These are phyloP conservation scores for Sebastes baramenuke DNA, from an alignment of 2,797 vertebrate genomes.

Conservation along the genomic window DNA sequence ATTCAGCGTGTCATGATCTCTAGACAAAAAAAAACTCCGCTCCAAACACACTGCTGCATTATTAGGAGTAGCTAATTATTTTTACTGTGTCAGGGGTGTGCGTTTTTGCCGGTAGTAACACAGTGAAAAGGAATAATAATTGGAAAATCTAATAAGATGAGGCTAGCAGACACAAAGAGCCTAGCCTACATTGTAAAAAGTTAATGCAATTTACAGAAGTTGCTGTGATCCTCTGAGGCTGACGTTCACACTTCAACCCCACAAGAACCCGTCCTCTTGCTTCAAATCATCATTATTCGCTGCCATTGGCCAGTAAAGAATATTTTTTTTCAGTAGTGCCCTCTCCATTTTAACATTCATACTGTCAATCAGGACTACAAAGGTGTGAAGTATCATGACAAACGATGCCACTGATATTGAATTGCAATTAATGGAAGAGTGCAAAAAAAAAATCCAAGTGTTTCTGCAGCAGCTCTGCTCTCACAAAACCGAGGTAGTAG, in stretches of 20 bases:
- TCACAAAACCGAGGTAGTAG: slow-evolving; percentile 63
- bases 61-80: slow-evolving; percentile 90
- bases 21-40: slow-evolving; percentile 74
- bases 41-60: slow-evolving; percentile 80
- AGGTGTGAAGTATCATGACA: slow-evolving; percentile 9
- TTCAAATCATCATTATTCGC: slow-evolving; percentile 39
- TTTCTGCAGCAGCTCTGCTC: slow-evolving; percentile 46
- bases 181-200: slow-evolving; percentile 59
- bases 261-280: slow-evolving; percentile 16
- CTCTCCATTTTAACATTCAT: slow-evolving; percentile 19
- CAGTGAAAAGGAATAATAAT: slow-evolving; percentile 83
- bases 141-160: slow-evolving; percentile 83
- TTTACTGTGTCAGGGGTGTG: slow-evolving; percentile 82
- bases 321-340: not conserved
- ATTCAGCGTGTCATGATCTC: slow-evolving; percentile 90
- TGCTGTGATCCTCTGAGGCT: slow-evolving; percentile 50
- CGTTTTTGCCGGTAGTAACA: slow-evolving; percentile 80
- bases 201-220: slow-evolving; percentile 69
- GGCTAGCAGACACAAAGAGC: slow-evolving; percentile 75
- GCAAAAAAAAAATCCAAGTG: slow-evolving; percentile 17
- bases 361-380: slow-evolving; percentile 34
- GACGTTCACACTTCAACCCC: slow-evolving; percentile 34
- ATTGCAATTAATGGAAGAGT: slow-evolving; percentile 31
- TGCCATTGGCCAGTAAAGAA: slow-evolving; percentile 25
- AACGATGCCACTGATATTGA: slow-evolving; percentile 27